Evolutionary conservation across 2,113 vertebrate genomes (phyloP).

Genomic region (Pogonocichla stellata): DNA sequence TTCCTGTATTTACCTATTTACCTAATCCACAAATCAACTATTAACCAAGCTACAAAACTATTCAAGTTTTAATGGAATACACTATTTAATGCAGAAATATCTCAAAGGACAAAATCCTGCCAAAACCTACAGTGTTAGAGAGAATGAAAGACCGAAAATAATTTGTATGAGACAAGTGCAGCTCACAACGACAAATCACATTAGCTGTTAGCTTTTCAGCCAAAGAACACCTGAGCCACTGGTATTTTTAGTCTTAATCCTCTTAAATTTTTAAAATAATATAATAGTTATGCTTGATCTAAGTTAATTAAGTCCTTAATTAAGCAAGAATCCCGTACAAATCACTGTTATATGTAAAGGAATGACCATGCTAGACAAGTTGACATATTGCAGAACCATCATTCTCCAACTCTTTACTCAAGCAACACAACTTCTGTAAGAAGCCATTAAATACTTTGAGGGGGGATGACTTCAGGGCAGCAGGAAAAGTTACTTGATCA

Average conservation of each 20-base stretch:
- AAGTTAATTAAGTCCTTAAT: slow-evolving; percentile 46
- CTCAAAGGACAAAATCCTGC: slow-evolving; percentile 19
- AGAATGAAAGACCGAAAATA: neutral
- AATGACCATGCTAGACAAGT: neutral
- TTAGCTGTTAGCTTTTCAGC: neutral
- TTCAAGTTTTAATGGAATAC: neutral
- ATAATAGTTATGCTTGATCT: neutral
- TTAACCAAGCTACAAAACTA: neutral
- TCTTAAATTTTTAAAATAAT: slow-evolving; percentile 3
- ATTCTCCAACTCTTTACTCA: neutral
- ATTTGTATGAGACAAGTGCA: neutral
- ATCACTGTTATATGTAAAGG: neutral
- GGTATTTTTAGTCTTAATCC: slow-evolving; percentile 3
- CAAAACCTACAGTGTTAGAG: neutral
- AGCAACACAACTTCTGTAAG: neutral
- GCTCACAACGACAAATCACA: slow-evolving; percentile 5
- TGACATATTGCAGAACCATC: neutral
- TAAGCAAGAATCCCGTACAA: slow-evolving; percentile 32
- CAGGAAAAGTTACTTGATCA: neutral
- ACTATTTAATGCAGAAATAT: neutral
- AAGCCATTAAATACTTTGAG: neutral
- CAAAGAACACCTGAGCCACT: slow-evolving; percentile 2
- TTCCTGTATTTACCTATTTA: neutral
- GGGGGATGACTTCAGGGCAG: rapidly evolving
- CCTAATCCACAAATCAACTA: neutral